phyloP scores from a whole-genome alignment of 2,797 vertebrate genomes.

The Micromesistius poutassou region DNA sequence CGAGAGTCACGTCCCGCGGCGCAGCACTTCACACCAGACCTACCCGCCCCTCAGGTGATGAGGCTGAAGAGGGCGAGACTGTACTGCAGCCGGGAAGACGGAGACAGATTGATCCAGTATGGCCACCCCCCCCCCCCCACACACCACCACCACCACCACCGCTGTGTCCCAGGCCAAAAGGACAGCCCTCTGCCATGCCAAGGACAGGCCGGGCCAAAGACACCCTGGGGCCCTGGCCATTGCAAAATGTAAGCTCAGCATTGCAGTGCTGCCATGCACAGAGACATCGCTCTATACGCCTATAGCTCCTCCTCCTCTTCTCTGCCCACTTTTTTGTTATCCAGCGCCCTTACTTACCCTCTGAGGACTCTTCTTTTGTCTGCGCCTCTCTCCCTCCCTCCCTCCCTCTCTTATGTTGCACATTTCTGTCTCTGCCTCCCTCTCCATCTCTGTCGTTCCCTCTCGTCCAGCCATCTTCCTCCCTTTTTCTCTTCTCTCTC shows the following conservation, averaged over 20 bases:
- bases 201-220: slow-evolving; percentile 45
- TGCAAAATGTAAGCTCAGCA: slow-evolving; percentile 22
- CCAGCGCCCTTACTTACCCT: background rate
- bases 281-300: slow-evolving; percentile 30
- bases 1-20: background rate
- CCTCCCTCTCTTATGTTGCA: background rate
- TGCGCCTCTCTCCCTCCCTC: slow-evolving; percentile 8
- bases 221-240: slow-evolving; percentile 24
- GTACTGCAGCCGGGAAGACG: slow-evolving; percentile 33
- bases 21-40: slow-evolving; percentile 25
- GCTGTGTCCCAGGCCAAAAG: slow-evolving; percentile 30
- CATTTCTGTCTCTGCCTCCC: background rate
- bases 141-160: background rate
- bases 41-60: slow-evolving; percentile 45
- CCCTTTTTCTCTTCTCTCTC: slow-evolving; percentile 22
- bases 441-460: background rate
- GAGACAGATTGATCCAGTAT: slow-evolving; percentile 49
- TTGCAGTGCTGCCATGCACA: background rate
- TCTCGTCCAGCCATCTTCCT: background rate
- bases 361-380: background rate
- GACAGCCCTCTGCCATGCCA: slow-evolving; percentile 20
- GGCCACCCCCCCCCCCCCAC: slow-evolving; percentile 16
- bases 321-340: slow-evolving; percentile 36
- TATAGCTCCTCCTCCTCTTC: background rate
- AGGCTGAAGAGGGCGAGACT: slow-evolving; percentile 26